These are phyloP conservation scores for Sus cebifrons DNA, from an alignment of 2,797 vertebrate genomes.

Conservation along the genomic window DNA sequence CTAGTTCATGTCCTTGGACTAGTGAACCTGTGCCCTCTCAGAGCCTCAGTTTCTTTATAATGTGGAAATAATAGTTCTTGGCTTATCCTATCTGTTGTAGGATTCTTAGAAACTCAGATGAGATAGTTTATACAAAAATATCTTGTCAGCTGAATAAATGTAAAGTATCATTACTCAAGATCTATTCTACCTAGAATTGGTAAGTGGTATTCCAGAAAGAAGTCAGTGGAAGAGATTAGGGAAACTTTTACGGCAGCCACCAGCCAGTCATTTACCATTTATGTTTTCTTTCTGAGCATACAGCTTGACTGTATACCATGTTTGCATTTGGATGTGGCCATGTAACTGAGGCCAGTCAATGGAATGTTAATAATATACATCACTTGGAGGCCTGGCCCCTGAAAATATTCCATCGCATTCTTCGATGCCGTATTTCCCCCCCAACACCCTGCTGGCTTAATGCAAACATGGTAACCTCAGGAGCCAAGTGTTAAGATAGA, in stretches of 20 bases:
- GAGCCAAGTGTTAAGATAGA: not conserved
- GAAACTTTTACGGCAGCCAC: not conserved
- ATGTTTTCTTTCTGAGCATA: not conserved
- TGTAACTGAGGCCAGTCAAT: not conserved
- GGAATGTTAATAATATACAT: not conserved
- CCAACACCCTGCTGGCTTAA: not conserved
- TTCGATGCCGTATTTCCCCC: not conserved
- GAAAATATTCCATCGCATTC: not conserved
- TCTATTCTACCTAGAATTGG: not conserved
- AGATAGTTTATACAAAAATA: constrained; percentile 8
- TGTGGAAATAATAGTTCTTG: not conserved
- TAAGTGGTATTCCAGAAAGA: not conserved
- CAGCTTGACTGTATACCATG: not conserved
- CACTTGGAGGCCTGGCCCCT: not conserved
- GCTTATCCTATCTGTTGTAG: not conserved
- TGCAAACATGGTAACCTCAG: not conserved
- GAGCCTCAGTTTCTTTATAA: constrained; percentile 33
- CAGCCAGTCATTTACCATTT: constrained; percentile 23
- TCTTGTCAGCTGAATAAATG: constrained; percentile 1
- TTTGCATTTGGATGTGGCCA: not conserved
- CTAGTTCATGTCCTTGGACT: not conserved
- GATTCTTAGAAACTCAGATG: not conserved
- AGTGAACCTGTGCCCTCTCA: not conserved
- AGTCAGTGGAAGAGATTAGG: not conserved
- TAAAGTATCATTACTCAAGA: not conserved